These are phyloP conservation scores for Limnothrissa miodon DNA, from an alignment of 2,113 vertebrate species.

Conservation along the genomic window DNA sequence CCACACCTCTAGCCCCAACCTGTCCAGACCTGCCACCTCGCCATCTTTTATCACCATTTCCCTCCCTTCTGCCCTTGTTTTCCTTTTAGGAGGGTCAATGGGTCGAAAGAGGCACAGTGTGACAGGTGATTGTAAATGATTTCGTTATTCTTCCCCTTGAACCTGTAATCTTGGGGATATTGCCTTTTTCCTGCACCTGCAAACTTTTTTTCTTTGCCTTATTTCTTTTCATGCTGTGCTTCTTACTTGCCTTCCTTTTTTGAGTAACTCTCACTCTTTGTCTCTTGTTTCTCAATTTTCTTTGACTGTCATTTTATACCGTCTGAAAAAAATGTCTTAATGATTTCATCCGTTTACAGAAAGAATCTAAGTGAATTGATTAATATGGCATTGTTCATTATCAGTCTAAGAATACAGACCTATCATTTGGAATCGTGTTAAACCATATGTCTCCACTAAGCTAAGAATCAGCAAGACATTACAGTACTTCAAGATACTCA, in stretches of 20 bases:
- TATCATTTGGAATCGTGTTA: background rate
- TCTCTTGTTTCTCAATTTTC: background rate
- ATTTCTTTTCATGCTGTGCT: background rate
- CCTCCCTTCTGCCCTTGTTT: background rate
- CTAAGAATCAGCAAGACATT: background rate
- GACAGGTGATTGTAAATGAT: background rate
- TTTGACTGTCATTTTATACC: background rate
- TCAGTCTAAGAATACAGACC: no score
- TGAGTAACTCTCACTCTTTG: background rate
- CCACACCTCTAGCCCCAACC: no score
- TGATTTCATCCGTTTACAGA: background rate
- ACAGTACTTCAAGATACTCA: no score
- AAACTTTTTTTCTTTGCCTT: background rate
- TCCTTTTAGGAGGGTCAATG: background rate
- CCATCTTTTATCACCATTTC: background rate
- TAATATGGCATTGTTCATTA: background rate
- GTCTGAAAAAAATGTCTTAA: background rate
- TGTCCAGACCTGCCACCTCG: background rate
- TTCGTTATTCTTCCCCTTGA: background rate
- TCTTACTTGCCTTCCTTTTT: background rate
- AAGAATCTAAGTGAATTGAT: background rate
- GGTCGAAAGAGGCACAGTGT: background rate
- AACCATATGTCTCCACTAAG: background rate
- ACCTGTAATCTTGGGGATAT: background rate
- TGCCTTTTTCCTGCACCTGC: background rate